Evolutionary conservation across 2,888 invertebrate species (phyloP), one percentile per base, ranked within the genome.

Genomic region (Apotomis turbidana): DNA sequence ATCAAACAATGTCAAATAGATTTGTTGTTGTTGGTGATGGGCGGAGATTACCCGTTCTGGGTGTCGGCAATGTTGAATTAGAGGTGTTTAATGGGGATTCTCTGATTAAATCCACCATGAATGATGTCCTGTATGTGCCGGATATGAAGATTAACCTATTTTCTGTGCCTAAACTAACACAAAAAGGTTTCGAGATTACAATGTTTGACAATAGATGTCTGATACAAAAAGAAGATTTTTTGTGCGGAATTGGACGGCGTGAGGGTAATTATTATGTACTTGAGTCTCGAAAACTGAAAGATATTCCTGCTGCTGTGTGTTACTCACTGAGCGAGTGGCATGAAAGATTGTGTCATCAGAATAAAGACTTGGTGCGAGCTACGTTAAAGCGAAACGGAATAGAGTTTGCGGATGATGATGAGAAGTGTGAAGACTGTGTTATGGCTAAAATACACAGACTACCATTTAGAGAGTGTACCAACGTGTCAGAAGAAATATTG

Each of bases 111-210:
- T 44, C 64, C 3, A 64, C 54, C 38, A 10, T 64, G 9, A 64
- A 51, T 44, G 59, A 66, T 38, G 64, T 66, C 1, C 52, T 70
- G 3, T 64, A 64, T 52, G 64, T 64, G 5, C 64, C 70, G 15
- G 58, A 70, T 5, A 41, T 70, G 1, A 64, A 64, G 51, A 27
- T 64, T 6, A 70, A 70, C 52, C 41, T 70, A 41, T 70, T 70
- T 41, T 70, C 70, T 15, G 36, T 63, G 8, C 49, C 70, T 6
- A 36, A 41, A 52, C 64, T 52, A 10, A 55, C 54, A 13, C 13
- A 55, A 8, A n/a, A 4, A 4, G 54, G 54, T 6, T n/a, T 6
- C 15, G 15, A 13, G 15, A 15, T 55, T n/a, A 55, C 13, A 13
- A 55, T 55, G 15, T 13, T 5, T 4, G 8, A 13, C 15, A 15